Evolutionary conservation across 1,140 invertebrate species (phyloP).

Genomic region (Drosophila cardini): DNA sequence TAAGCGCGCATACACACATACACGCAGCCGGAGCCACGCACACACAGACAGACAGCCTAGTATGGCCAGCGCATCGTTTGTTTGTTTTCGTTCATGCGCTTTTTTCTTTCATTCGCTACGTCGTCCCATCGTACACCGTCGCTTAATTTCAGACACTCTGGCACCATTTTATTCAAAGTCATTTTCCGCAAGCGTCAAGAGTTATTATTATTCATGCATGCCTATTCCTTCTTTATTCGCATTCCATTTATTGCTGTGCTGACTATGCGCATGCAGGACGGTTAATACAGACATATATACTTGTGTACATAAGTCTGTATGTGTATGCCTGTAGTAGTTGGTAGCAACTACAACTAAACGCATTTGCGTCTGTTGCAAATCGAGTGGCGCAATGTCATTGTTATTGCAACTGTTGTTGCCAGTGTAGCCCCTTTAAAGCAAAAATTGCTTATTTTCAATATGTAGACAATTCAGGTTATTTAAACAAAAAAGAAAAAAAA

Average conservation of each 20-base stretch:
- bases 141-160: constrained; percentile 76
- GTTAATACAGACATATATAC: constrained; percentile 17
- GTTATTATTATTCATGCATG: constrained; percentile 59
- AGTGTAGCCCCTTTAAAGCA: constrained; percentile 31
- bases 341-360: constrained; percentile 22
- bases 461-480: constrained; percentile 40
- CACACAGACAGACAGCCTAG: constrained; percentile 15
- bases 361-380: constrained; percentile 38
- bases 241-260: constrained; percentile 9
- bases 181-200: constrained; percentile 65
- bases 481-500: constrained; percentile 20
- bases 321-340: not conserved
- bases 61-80: constrained; percentile 56
- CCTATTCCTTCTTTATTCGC: constrained; percentile 34
- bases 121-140: constrained; percentile 36
- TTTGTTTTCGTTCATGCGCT: constrained; percentile 55
- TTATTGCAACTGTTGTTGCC: constrained; percentile 26
- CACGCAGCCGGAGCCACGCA: not conserved
- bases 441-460: constrained; percentile 21
- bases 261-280: not conserved
- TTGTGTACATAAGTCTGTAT: constrained; percentile 3
- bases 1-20: constrained; percentile 18
- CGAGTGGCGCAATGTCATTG: constrained; percentile 34
- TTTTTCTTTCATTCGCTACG: constrained; percentile 35
- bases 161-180: constrained; percentile 72